phyloP scores from a whole-genome alignment of 2,888 invertebrate genomes.

The Troglohyphantes excavatus region DNA sequence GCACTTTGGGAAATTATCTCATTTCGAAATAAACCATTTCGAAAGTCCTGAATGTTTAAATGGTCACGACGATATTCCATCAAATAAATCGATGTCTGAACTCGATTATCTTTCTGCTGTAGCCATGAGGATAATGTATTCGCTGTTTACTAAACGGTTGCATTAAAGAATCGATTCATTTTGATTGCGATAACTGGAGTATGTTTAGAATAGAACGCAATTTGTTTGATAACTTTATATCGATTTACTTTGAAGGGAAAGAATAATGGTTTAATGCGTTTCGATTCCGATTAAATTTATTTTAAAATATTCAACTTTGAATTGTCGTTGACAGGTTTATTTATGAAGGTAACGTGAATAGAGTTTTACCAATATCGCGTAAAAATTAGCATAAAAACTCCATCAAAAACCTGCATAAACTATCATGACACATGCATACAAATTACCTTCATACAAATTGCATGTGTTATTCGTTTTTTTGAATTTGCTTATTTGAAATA shows the following conservation, averaged over 20 bases:
- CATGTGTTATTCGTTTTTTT: too few relatives aligned
- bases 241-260: neutral
- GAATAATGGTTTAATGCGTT: too few relatives aligned
- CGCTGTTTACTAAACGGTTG: constrained; percentile 5
- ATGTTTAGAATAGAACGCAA: neutral
- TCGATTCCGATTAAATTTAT: neutral
- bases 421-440: too few relatives aligned
- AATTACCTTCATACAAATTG: too few relatives aligned
- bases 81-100: neutral
- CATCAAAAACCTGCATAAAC: too few relatives aligned
- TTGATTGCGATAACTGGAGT: neutral
- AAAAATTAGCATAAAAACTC: too few relatives aligned
- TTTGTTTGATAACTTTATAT: neutral
- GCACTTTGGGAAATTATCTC: neutral
- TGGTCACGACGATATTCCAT: neutral
- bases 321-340: too few relatives aligned
- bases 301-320: too few relatives aligned
- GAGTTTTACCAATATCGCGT: too few relatives aligned
- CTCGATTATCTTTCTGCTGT: neutral
- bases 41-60: neutral
- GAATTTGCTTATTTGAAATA: too few relatives aligned
- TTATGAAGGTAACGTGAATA: too few relatives aligned
- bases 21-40: neutral
- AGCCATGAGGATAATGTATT: neutral
- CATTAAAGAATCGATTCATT: constrained; percentile 40